Percentiles rank a stretch among this genome's conserved stretches.
These are phyloP conservation scores for Nomada hirtipes DNA, from an alignment of 2,888 invertebrate species.

Conservation along the genomic window DNA sequence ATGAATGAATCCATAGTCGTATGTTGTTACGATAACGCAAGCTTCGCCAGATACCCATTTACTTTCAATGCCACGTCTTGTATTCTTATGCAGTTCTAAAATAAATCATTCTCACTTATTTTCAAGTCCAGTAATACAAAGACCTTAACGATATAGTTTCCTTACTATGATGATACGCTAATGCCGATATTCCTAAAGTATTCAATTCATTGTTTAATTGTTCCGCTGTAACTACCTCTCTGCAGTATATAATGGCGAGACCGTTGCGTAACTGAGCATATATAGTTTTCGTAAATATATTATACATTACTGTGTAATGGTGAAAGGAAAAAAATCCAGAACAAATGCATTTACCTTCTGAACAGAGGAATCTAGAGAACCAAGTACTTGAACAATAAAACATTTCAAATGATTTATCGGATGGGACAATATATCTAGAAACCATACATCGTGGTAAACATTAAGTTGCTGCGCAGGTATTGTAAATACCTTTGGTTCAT, in stretches of 20 bases:
- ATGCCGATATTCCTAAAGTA: slow-evolving; percentile 13
- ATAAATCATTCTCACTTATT: neutral
- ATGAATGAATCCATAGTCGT: slow-evolving; percentile 42
- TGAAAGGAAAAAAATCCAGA: neutral
- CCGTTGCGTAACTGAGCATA: slow-evolving; percentile 7
- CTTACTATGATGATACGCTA: slow-evolving; percentile 40
- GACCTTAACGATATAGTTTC: neutral
- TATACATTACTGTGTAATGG: neutral
- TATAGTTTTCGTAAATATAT: slow-evolving; percentile 12
- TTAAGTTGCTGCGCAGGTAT: slow-evolving; percentile 10
- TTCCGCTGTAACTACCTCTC: neutral
- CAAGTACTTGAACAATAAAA: slow-evolving; percentile 18
- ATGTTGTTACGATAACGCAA: slow-evolving; percentile 34
- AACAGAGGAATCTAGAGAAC: neutral
- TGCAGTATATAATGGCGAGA: slow-evolving; percentile 40
- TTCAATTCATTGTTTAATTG: slow-evolving; percentile 8
- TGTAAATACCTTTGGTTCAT: slow-evolving; percentile 4
- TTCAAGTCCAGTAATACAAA: neutral
- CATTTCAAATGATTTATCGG: slow-evolving; percentile 36
- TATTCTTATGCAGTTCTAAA: slow-evolving; percentile 5
- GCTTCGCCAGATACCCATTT: slow-evolving; percentile 28
- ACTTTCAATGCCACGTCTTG: neutral
- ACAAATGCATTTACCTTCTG: slow-evolving; percentile 28
- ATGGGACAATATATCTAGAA: slow-evolving; percentile 26
- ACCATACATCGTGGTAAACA: slow-evolving; percentile 31